Conservation (phyloP, 2,113 vertebrate species). For the Ploceus nigricollis region DNA sequence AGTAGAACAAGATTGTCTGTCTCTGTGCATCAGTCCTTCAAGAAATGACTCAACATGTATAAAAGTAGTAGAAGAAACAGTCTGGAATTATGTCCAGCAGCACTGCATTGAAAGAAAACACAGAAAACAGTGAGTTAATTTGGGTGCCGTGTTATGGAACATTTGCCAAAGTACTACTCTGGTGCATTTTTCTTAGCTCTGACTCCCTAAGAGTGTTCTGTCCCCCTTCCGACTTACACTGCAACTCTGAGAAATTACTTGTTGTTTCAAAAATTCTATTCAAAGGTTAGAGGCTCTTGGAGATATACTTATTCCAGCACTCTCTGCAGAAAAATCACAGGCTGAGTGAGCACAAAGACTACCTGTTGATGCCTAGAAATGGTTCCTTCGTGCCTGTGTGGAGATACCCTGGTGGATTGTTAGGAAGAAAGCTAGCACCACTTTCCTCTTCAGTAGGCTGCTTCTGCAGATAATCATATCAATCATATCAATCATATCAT, state of each 20-base stretch:
- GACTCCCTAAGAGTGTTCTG: constrained; percentile 15
- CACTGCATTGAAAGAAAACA: neutral
- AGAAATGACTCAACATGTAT: neutral
- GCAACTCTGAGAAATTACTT: constrained; percentile 27
- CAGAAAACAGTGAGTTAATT: constrained; percentile 26
- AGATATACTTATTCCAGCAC: neutral
- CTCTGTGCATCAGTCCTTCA: neutral
- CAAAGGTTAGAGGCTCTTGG: neutral
- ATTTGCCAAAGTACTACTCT: constrained; percentile 44
- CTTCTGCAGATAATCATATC: neutral
- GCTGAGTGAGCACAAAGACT: neutral
- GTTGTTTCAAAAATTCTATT: neutral
- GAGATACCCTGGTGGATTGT: neutral
- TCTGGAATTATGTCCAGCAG: neutral
- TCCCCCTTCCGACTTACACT: neutral
- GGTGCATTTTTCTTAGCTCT: constrained; percentile 8
- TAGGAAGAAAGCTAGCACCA: neutral
- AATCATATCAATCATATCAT: neutral
- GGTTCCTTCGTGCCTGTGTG: neutral
- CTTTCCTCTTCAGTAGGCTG: neutral
- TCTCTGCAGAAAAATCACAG: neutral
- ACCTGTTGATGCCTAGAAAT: neutral
- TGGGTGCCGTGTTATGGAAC: neutral
- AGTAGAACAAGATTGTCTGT: neutral
- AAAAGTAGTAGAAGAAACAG: neutral